Conservation (phyloP, 1,140 invertebrate genomes). For the Cyclargus thomasi region DNA sequence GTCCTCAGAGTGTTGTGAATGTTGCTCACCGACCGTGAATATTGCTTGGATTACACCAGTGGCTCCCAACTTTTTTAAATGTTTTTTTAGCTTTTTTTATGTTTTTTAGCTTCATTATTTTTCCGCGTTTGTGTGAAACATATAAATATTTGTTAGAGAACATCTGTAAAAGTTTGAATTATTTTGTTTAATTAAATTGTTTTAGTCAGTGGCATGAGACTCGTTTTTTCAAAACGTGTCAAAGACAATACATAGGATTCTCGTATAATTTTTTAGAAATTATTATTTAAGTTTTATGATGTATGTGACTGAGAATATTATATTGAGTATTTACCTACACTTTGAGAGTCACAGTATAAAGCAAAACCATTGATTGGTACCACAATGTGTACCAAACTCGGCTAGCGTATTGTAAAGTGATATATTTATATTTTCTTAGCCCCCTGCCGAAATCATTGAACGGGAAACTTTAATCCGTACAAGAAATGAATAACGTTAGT, state of each 20-base stretch:
- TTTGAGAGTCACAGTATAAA: constrained; percentile 44
- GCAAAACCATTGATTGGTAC: constrained; percentile 55
- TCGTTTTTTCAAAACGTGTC: no score
- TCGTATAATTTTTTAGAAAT: no score
- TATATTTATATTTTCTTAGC: constrained; percentile 68
- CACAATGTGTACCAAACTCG: constrained; percentile 63
- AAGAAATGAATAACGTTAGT: constrained; percentile 29
- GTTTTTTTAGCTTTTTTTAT: not conserved
- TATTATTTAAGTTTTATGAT: no score
- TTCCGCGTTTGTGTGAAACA: no score
- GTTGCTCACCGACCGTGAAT: constrained; percentile 63
- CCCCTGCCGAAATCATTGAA: constrained; percentile 39
- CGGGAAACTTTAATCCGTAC: constrained; percentile 47
- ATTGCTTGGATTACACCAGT: constrained; percentile 52
- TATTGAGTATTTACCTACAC: constrained; percentile 14
- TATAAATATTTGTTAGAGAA: no score
- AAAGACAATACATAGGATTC: no score
- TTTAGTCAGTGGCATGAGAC: no score
- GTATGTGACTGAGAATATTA: not conserved
- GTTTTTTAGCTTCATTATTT: no score
- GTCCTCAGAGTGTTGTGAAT: constrained; percentile 67
- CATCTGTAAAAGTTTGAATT: no score
- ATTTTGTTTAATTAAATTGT: no score
- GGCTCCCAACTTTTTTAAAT: constrained; percentile 45
- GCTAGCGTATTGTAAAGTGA: constrained; percentile 60